phyloP scores from a whole-genome alignment of 1,140 invertebrate species.

The Euwallacea fornicatus region DNA sequence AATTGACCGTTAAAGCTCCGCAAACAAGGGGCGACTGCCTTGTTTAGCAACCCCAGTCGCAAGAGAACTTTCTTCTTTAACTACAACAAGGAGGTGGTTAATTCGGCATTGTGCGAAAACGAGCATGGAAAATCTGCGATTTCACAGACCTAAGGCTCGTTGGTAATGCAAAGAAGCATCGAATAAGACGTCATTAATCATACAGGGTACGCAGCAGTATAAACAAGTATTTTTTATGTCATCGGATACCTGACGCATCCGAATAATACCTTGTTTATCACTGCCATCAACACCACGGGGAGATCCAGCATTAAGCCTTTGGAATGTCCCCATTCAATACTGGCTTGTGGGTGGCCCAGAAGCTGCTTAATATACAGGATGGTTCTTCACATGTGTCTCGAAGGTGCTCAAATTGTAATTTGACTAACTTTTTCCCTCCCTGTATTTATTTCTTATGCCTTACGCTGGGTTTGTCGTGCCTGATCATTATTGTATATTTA shows the following conservation, averaged over 20 bases:
- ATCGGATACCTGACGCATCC: conserved; percentile 54
- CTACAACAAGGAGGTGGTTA: too few relatives aligned
- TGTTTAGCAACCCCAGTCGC: conserved; percentile 26
- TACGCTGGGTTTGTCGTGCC: neutral
- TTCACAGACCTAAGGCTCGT: too few relatives aligned
- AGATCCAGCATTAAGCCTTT: conserved; percentile 40
- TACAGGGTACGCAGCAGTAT: conserved; percentile 51
- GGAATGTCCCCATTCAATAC: conserved; percentile 47
- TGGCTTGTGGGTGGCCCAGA: conserved; percentile 46
- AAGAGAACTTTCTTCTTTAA: conserved; percentile 2
- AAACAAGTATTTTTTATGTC: conserved; percentile 56
- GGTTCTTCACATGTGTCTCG: neutral
- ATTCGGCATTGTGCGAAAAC: too few relatives aligned
- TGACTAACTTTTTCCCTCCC: neutral
- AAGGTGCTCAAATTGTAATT: neutral
- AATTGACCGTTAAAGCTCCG: conserved; percentile 45
- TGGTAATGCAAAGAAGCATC: neutral
- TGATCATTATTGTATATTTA: too few relatives aligned
- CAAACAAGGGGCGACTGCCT: conserved; percentile 25
- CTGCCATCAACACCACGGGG: conserved; percentile 54
- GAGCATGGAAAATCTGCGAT: too few relatives aligned
- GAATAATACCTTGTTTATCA: conserved; percentile 55
- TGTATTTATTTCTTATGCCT: neutral
- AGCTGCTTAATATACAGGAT: conserved; percentile 5
- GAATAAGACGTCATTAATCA: conserved; percentile 48